Evolutionary conservation across 2,797 vertebrate genomes (phyloP).

Genomic region (Sebastes diaconus): DNA sequence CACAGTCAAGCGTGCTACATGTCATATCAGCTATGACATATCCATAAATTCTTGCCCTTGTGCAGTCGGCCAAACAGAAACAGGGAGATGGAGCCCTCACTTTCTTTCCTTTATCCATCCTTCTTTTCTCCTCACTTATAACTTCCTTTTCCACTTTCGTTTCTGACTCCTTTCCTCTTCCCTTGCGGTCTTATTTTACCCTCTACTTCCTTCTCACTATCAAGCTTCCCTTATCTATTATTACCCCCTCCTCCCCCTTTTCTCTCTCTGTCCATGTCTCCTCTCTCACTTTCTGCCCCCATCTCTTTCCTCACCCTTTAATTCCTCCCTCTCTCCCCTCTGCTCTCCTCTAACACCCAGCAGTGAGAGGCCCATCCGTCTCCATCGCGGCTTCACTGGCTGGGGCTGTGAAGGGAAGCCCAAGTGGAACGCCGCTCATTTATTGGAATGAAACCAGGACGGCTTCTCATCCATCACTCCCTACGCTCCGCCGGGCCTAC

Average conservation of each 20-base stretch:
- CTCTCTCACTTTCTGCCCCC: neutral
- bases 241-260: neutral
- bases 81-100: conserved; percentile 14
- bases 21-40: conserved; percentile 65
- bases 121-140: neutral
- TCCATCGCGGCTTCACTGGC: conserved; percentile 63
- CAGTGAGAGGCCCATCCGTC: conserved; percentile 74
- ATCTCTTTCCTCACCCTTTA: conserved; percentile 43
- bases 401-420: conserved; percentile 73
- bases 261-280: conserved; percentile 8
- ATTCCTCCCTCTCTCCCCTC: conserved; percentile 38
- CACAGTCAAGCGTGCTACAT: conserved; percentile 61
- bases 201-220: neutral
- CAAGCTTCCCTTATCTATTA: conserved; percentile 3
- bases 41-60: conserved; percentile 57
- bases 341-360: conserved; percentile 51
- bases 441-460: conserved; percentile 80
- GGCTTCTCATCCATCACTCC: conserved; percentile 80
- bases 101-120: conserved; percentile 1
- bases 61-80: conserved; percentile 59
- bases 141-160: neutral
- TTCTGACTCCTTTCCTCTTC: neutral
- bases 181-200: neutral
- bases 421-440: conserved; percentile 82
- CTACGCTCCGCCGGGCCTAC: conserved; percentile 48